Percentiles rank a stretch among this genome's conserved stretches.
Evolutionary conservation across 2,888 invertebrate species (phyloP).

Genomic region (Drosophila bunnanda): DNA sequence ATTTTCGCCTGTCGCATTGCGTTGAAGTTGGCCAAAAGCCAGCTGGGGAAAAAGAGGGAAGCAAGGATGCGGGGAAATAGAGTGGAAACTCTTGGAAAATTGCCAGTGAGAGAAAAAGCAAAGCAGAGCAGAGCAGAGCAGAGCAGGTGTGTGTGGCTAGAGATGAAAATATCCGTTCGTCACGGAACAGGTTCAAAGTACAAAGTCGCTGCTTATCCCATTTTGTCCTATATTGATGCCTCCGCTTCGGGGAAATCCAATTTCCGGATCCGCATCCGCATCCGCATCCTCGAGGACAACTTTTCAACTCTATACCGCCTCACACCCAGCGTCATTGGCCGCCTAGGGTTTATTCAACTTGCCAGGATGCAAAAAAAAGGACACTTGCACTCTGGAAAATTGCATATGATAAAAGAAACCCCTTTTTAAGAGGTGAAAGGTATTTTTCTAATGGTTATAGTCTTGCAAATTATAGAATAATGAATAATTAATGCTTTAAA

Average conservation of each 20-base stretch:
- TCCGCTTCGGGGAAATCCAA: constrained; percentile 55
- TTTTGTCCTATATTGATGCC: constrained; percentile 33
- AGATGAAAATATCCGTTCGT: constrained; percentile 40
- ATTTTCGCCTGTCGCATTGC: constrained; percentile 59
- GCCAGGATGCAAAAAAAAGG: constrained; percentile 7
- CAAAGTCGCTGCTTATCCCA: constrained; percentile 53
- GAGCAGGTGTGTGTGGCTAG: constrained; percentile 36
- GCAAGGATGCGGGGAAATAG: constrained; percentile 16
- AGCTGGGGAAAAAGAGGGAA: constrained; percentile 12
- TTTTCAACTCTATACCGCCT: constrained; percentile 26
- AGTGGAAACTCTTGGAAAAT: constrained; percentile 39
- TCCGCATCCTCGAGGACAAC: constrained; percentile 19
- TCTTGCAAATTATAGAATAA: too few species aligned
- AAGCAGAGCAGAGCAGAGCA: constrained; percentile 1
- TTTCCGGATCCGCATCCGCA: constrained; percentile 64
- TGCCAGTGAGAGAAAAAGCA: constrained; percentile 22
- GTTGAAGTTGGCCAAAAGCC: constrained; percentile 63
- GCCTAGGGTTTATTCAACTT: constrained; percentile 70
- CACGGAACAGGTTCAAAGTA: constrained; percentile 51
- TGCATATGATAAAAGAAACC: background rate
- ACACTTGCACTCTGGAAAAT: constrained; percentile 8
- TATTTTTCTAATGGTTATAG: background rate
- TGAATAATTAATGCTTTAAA: too few species aligned
- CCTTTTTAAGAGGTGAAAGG: background rate
- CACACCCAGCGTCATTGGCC: constrained; percentile 41